These are phyloP conservation scores for Drosophila simulans DNA, from an alignment of 1,140 invertebrate genomes.

Conservation along the genomic window DNA sequence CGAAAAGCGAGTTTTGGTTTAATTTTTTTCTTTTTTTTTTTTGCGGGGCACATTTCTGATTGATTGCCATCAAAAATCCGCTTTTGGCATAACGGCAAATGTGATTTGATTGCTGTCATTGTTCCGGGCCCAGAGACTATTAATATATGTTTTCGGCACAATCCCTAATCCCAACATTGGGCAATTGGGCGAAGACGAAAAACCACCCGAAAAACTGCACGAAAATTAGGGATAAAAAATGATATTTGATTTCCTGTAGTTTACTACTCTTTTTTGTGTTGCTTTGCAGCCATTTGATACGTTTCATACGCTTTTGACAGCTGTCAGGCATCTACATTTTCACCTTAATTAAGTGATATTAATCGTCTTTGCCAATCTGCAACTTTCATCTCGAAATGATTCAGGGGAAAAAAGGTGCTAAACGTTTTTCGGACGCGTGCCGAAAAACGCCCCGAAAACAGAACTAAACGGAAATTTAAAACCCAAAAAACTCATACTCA, in stretches of 20 bases:
- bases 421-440: constrained; percentile 31
- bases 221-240: constrained; percentile 46
- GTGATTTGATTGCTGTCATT: constrained; percentile 77
- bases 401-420: constrained; percentile 32
- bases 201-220: constrained; percentile 37
- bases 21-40: constrained; percentile 39
- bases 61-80: constrained; percentile 79
- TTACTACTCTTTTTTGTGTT: constrained; percentile 30
- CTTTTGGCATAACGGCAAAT: constrained; percentile 77
- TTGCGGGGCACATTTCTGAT: constrained; percentile 65
- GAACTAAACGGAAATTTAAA: constrained; percentile 25
- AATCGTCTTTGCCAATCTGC: constrained; percentile 61
- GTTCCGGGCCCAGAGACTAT: constrained; percentile 47
- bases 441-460: constrained; percentile 21
- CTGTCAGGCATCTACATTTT: constrained; percentile 75
- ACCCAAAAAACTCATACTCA: constrained; percentile 52
- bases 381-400: constrained; percentile 34
- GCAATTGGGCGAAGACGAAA: constrained; percentile 62
- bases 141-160: constrained; percentile 78
- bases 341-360: constrained; percentile 84
- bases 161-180: constrained; percentile 64
- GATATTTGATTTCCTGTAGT: constrained; percentile 53
- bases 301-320: constrained; percentile 65
- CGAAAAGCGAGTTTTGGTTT: constrained; percentile 31
- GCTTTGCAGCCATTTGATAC: constrained; percentile 61